phyloP scores from a whole-genome alignment of 2,113 vertebrate genomes.

The Eulacestoma nigropectus region DNA sequence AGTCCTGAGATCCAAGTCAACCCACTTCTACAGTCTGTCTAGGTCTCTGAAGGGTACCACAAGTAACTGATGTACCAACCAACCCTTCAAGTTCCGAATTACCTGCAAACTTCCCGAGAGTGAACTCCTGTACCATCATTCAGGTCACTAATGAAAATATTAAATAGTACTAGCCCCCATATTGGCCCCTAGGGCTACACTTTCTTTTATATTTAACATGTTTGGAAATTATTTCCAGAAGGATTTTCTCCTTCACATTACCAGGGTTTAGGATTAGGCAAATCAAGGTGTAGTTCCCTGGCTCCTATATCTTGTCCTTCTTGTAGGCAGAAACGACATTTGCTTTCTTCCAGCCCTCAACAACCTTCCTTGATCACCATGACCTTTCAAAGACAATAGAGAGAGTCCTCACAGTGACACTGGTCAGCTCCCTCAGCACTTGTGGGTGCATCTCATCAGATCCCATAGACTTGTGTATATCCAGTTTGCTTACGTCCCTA shows the following conservation, averaged over 20 bases:
- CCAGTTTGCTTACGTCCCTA: background rate
- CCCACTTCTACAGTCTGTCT: background rate
- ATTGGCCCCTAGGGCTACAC: background rate
- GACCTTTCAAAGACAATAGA: background rate
- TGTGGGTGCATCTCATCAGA: background rate
- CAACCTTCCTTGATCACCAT: background rate
- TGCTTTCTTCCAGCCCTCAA: background rate
- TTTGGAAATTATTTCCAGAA: background rate
- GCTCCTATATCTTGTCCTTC: background rate
- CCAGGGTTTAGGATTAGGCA: background rate
- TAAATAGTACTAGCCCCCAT: background rate
- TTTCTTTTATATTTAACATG: background rate
- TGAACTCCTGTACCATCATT: background rate
- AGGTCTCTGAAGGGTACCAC: background rate
- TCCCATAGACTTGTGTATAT: background rate
- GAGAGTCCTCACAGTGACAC: background rate
- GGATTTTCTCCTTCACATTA: background rate
- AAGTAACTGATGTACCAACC: background rate
- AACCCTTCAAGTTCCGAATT: background rate
- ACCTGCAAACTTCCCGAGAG: background rate
- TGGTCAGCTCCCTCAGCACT: background rate
- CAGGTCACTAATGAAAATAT: background rate
- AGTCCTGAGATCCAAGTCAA: background rate
- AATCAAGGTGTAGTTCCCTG: background rate
- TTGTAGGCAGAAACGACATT: background rate